Evolutionary conservation across 2,888 invertebrate species (phyloP), one percentile per base, ranked within the genome.

Genomic region (Macaria liturata): DNA sequence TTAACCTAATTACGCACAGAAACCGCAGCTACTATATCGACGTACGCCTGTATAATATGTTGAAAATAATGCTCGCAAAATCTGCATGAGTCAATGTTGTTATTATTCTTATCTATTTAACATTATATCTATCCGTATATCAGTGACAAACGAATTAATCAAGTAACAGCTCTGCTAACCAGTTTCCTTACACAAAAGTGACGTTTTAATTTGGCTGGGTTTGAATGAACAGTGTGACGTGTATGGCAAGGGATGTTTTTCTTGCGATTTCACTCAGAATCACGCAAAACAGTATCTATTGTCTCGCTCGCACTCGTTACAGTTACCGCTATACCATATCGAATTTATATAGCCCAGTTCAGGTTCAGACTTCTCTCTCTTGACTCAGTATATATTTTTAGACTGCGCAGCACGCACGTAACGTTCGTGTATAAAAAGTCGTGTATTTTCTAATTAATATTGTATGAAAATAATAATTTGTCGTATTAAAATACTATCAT

Each of bases 341-440:
- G 88, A 88, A 88, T 89, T 89, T 88, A 80, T 78, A 64, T 50
- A 40, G 37, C 64, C 20, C 20, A 20, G 20, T 20, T 54, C 64
- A 49, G 67, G 67, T 30, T 57, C 68, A 71, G 70, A 65, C 64
- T 69, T 70, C 63, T 65, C 64, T 46, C 64, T 61, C 64, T 66
- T 68, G 69, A 67, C 68, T 72, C 86, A 90, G 91, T 91, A 78
- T 74, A 72, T 88, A 89, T 85, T 89, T 90, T 78, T 88, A 86
- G 72, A 80, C 74, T 70, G 75, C 62, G 60, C 54, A 54, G 78
- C 76, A 75, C 32, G 67, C 75, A 81, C 83, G 91, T 86, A 63
- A 3, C 46, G 40, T 42, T 37, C 20, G 49, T 49, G 55, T 71
- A 54, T 42, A 47, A 47, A 57, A 49, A 58, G 61, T 68, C 62